Conservation (phyloP, 2,113 vertebrate genomes). For the Chaetura pelagica region DNA sequence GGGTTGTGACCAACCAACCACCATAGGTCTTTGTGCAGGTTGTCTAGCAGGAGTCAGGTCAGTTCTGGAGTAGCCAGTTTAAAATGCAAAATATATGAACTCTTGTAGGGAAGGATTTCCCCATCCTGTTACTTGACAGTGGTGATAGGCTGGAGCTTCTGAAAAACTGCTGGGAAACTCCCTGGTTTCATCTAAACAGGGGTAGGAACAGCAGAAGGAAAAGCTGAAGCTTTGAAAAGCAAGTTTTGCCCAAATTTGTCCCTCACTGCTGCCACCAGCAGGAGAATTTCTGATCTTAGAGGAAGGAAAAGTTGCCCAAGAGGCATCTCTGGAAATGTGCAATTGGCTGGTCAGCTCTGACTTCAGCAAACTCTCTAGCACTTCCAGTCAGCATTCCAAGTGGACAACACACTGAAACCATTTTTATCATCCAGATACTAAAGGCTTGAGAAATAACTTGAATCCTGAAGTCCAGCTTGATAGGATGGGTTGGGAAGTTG, state of each 20-base stretch:
- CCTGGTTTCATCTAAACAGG: not conserved
- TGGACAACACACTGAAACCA: not conserved
- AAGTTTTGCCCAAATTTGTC: not conserved
- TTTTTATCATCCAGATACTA: not conserved
- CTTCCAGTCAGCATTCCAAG: not conserved
- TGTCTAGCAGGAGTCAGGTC: not conserved
- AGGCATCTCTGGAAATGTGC: not conserved
- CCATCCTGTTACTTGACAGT: not conserved
- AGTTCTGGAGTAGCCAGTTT: conserved; percentile 8
- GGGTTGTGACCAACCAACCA: not conserved
- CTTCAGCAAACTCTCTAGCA: not conserved
- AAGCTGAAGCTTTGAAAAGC: not conserved
- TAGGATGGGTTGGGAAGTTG: not conserved
- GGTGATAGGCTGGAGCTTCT: not conserved
- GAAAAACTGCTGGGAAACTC: not conserved
- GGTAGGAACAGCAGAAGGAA: not conserved
- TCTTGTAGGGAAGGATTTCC: not conserved
- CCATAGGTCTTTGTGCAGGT: not conserved
- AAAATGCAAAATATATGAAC: not conserved
- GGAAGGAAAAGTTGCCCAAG: not conserved
- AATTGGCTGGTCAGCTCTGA: not conserved
- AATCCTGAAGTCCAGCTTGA: not conserved
- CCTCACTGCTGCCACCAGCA: conserved; percentile 40
- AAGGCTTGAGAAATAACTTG: not conserved
- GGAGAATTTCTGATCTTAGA: not conserved